A percentile compares a stretch with the other conserved stretches of the same genome.
phyloP scores from a whole-genome alignment of 1,140 invertebrate genomes.

The Bombus difficillimus region DNA sequence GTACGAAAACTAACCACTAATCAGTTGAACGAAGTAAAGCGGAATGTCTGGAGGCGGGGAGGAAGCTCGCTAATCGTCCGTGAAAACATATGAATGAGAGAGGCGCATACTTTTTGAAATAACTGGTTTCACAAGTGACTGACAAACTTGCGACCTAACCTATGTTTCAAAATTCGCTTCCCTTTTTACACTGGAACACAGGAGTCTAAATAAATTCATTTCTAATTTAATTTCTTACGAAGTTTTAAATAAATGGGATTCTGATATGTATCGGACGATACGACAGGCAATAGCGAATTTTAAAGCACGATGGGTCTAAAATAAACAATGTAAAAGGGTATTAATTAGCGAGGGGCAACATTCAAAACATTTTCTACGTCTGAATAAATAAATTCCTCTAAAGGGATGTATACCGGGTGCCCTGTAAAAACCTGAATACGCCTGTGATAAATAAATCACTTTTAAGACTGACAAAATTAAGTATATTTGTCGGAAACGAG shows the following conservation, averaged over 20 bases:
- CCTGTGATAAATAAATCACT: too few species aligned
- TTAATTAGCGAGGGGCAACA: neutral
- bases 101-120: neutral
- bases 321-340: neutral
- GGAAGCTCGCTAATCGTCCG: neutral
- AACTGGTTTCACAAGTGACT: neutral
- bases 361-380: neutral
- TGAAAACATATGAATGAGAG: conserved; percentile 9
- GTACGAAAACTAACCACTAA: conserved; percentile 68
- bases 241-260: neutral
- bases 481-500: too few species aligned
- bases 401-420: neutral
- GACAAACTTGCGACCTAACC: neutral
- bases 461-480: too few species aligned
- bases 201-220: too few species aligned
- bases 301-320: neutral
- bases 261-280: too few species aligned
- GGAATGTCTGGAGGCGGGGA: neutral
- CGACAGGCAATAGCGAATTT: neutral
- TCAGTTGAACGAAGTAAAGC: neutral
- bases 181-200: neutral
- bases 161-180: neutral
- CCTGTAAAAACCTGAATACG: neutral
- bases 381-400: neutral
- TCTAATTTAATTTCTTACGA: neutral